Base-by-base conservation (phyloP, 2,113 vertebrate species). In the Butorides virescens region DNA sequence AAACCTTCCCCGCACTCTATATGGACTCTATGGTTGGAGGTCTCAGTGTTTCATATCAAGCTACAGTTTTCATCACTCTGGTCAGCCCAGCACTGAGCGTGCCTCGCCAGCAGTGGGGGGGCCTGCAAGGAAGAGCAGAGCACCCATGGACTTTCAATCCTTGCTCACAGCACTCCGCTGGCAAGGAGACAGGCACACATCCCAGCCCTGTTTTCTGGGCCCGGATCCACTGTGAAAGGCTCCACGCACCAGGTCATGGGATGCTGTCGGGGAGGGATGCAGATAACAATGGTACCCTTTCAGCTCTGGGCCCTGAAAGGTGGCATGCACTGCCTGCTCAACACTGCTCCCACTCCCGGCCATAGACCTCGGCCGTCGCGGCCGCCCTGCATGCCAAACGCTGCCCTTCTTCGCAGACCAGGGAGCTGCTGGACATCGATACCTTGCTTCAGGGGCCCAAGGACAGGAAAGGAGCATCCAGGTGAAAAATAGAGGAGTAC, bases 281-380 rank as follows among this genome's bases (percentile, higher is more conserved):
- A 63, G 50, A 77, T 86, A 46, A 92, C 89, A 95, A 63, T 8
- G 56, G 65, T 23, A 19, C 72, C 61, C 95, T 95, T 96, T 96
- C 63, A 93, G 89, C 47, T 77, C 50, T 13, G 20, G 20, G 39
- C 32, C n/a, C 52, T 97, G 91, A 93, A 93, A 66, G 26, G 79
- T 86, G 76, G 29, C 72, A 92, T 94, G 95, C 83, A 81, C 32
- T 42, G 82, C 29, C 76, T n/a, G 44, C 39, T 27, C 1, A 2
- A n/a, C 7, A 2, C 26, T 47, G 26, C 44, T 79, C 23, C 36
- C 0, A 0, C 47, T 88, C 58, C 49, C 4, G 2, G 67, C 42
- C 3, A 0, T 4, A 46, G 70, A 7, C 15, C n/a, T 52, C 0
- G 0, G 16, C 29, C 4, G 1, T 13, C 1, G 1, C n/a, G 49